A percentile compares a stretch with the other conserved stretches of the same genome.
phyloP scores from a whole-genome alignment of 2,797 vertebrate species.

The Chelonia mydas region DNA sequence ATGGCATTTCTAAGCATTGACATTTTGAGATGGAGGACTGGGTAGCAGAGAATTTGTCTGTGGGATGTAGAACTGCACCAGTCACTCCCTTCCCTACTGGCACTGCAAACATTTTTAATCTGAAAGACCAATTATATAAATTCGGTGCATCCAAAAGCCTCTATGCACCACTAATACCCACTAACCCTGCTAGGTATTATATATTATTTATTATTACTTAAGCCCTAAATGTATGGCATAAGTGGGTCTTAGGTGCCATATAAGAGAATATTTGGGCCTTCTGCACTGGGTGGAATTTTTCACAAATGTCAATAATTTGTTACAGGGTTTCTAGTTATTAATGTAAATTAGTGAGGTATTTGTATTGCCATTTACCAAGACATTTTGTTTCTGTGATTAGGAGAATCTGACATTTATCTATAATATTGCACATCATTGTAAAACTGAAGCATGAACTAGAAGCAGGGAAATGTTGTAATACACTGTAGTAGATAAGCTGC shows the following conservation, averaged over 20 bases:
- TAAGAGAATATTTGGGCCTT: rapidly evolving
- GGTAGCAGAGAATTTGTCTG: conserved; percentile 31
- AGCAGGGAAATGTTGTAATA: background rate
- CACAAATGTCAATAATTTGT: background rate
- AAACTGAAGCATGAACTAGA: background rate
- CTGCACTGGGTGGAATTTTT: background rate
- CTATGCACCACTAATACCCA: conserved; percentile 10
- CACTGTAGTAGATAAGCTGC: background rate
- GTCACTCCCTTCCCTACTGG: background rate
- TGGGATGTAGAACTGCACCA: background rate
- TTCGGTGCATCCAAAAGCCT: background rate
- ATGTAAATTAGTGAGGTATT: background rate
- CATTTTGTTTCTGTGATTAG: background rate
- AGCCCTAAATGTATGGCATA: background rate
- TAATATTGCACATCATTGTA: background rate
- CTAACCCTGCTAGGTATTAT: background rate
- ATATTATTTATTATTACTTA: conserved; percentile 19
- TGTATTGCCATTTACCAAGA: background rate
- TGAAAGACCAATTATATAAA: background rate
- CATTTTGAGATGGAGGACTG: conserved; percentile 30
- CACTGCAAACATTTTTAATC: background rate
- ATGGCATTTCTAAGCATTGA: conserved; percentile 3
- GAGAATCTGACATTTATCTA: background rate
- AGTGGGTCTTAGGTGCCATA: background rate
- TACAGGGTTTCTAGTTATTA: background rate